These are phyloP conservation scores for Falco berigora DNA, from an alignment of 2,797 vertebrate species.

Conservation along the genomic window DNA sequence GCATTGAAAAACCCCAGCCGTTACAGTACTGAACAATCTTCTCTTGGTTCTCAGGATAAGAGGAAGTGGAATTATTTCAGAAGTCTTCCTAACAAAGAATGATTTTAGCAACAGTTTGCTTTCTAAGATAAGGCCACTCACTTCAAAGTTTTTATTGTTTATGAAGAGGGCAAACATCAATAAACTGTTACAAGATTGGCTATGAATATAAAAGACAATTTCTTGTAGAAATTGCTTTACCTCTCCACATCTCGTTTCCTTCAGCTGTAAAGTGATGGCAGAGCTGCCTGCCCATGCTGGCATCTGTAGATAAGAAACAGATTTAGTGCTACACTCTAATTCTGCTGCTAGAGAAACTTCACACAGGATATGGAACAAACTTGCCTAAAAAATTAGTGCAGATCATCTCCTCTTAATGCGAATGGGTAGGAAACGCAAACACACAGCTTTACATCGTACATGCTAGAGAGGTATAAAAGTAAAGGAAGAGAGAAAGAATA, in stretches of 20 bases:
- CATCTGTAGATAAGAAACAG: slow-evolving; percentile 6
- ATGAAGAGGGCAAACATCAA: slow-evolving; percentile 11
- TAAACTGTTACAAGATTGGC: neutral
- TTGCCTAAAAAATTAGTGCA: neutral
- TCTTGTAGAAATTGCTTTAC: neutral
- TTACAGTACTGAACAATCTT: neutral
- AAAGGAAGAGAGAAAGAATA: neutral
- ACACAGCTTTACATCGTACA: neutral
- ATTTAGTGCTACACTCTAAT: neutral
- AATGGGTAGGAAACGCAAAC: neutral
- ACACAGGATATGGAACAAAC: neutral
- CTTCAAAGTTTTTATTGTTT: slow-evolving; percentile 15
- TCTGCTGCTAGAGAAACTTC: neutral
- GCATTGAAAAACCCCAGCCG: neutral
- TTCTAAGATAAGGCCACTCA: neutral
- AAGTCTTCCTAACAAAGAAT: neutral
- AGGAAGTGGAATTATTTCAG: slow-evolving; percentile 10
- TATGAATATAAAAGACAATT: neutral
- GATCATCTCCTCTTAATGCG: neutral
- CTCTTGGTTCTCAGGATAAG: neutral
- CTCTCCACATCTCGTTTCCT: neutral
- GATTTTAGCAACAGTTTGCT: slow-evolving; percentile 11
- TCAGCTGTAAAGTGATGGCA: neutral
- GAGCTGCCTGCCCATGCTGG: neutral
- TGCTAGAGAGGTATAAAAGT: neutral